phyloP scores from a whole-genome alignment of 64 coral and sea anemone species.

The Montipora capricornis region DNA sequence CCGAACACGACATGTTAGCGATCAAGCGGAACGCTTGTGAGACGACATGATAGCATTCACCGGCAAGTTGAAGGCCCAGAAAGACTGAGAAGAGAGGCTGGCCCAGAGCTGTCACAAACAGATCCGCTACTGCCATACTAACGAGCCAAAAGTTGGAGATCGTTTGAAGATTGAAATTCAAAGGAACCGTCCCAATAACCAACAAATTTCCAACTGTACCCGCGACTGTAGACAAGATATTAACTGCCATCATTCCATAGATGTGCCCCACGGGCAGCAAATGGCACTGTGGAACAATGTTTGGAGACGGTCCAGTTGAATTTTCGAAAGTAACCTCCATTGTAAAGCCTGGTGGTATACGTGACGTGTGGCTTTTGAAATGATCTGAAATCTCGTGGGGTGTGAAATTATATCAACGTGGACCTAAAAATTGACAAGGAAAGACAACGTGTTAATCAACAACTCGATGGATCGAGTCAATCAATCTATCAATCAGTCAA shows the following conservation, averaged over 20 bases:
- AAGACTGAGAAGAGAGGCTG: constrained; percentile 77
- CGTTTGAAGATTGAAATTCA: constrained; percentile 74
- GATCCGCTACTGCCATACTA: constrained; percentile 83
- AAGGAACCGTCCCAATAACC: constrained; percentile 81
- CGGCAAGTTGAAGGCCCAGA: constrained; percentile 46
- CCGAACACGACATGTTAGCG: constrained; percentile 86
- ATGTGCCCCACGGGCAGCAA: constrained; percentile 25
- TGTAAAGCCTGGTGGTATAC: background rate
- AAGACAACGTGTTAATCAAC: background rate
- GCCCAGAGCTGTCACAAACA: constrained; percentile 73
- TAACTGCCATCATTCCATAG: constrained; percentile 19
- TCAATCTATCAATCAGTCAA: background rate
- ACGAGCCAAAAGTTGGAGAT: constrained; percentile 86
- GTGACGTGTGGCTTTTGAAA: background rate
- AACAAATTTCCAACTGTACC: constrained; percentile 83
- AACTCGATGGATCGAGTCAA: too few relatives aligned
- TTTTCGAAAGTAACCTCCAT: background rate
- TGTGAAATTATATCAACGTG: background rate
- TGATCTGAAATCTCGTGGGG: background rate
- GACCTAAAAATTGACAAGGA: background rate
- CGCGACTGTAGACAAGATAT: constrained; percentile 58
- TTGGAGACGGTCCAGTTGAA: background rate
- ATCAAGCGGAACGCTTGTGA: constrained; percentile 79
- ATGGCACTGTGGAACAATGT: background rate
- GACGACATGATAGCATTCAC: constrained; percentile 37